Conservation (phyloP, 2,888 invertebrate genomes). For the Amblyjoppa fuscipennis region DNA sequence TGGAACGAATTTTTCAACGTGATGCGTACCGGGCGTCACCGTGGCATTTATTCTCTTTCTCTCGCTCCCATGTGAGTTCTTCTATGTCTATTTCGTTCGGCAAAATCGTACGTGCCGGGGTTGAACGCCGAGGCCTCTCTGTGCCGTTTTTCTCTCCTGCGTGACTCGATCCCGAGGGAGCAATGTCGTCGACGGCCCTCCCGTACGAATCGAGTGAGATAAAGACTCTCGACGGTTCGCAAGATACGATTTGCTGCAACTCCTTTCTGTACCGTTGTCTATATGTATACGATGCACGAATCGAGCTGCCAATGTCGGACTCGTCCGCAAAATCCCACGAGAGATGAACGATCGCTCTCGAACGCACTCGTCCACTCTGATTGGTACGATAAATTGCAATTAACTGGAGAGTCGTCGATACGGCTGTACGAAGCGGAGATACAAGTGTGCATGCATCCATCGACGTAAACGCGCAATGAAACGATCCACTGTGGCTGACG, state of each 20-base stretch:
- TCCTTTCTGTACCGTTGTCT: constrained; percentile 7
- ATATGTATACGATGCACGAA: background rate
- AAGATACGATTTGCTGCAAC: constrained; percentile 27
- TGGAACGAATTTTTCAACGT: constrained; percentile 41
- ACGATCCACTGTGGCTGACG: too few relatives aligned
- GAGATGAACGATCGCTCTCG: constrained; percentile 43
- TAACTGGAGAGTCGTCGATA: constrained; percentile 19
- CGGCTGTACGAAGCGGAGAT: too few relatives aligned
- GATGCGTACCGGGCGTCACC: constrained; percentile 21
- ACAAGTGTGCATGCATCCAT: too few relatives aligned
- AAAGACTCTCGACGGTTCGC: constrained; percentile 38
- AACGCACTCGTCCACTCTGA: constrained; percentile 33
- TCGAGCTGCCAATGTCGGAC: constrained; percentile 1
- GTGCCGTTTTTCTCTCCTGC: constrained; percentile 45
- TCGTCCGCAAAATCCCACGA: constrained; percentile 17
- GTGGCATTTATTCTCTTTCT: background rate
- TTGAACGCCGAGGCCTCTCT: background rate
- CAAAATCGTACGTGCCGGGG: constrained; percentile 59
- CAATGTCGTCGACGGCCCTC: constrained; percentile 53
- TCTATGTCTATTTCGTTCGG: constrained; percentile 53
- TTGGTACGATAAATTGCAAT: constrained; percentile 56
- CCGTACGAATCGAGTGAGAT: constrained; percentile 27
- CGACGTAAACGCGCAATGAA: too few relatives aligned
- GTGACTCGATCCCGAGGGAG: constrained; percentile 59
- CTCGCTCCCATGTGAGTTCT: constrained; percentile 18